Conservation (phyloP, 2,797 vertebrate genomes). For the Peromyscus aztecus region DNA sequence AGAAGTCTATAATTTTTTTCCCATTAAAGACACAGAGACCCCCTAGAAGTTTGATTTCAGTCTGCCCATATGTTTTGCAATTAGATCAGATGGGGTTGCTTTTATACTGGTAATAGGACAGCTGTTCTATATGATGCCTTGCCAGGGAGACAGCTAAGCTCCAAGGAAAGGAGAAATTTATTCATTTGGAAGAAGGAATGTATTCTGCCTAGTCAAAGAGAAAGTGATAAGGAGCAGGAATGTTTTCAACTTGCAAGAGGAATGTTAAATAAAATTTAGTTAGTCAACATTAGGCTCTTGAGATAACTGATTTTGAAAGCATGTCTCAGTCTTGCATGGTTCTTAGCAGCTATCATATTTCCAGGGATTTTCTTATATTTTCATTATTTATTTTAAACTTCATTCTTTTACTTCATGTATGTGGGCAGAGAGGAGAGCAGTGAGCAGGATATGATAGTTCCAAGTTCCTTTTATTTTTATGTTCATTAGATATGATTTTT, state of each 20-base stretch:
- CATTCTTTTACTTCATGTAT: constrained; percentile 53
- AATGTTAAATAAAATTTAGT: constrained; percentile 68
- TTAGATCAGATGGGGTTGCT: constrained; percentile 74
- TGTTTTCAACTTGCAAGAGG: constrained; percentile 67
- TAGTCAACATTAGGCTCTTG: constrained; percentile 52
- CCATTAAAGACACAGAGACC: constrained; percentile 38
- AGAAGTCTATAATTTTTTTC: constrained; percentile 53
- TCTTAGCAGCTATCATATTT: constrained; percentile 62
- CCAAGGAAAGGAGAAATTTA: constrained; percentile 65
- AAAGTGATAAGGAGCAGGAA: constrained; percentile 62
- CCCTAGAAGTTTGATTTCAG: constrained; percentile 63
- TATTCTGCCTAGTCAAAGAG: constrained; percentile 67
- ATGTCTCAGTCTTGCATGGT: constrained; percentile 60
- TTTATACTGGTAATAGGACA: constrained; percentile 73
- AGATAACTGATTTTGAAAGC: constrained; percentile 62
- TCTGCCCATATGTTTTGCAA: constrained; percentile 71
- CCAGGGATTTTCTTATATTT: constrained; percentile 26
- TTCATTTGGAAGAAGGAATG: constrained; percentile 70
- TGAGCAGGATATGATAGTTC: constrained; percentile 16
- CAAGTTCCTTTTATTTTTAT: constrained; percentile 61
- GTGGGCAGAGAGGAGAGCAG: constrained; percentile 44
- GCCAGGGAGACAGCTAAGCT: constrained; percentile 66
- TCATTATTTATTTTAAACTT: constrained; percentile 58
- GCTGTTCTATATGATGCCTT: constrained; percentile 74
- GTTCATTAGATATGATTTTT: constrained; percentile 33